Evolutionary conservation across 2,113 vertebrate genomes (phyloP).

Genomic region (Brienomyrus brachyistius): DNA sequence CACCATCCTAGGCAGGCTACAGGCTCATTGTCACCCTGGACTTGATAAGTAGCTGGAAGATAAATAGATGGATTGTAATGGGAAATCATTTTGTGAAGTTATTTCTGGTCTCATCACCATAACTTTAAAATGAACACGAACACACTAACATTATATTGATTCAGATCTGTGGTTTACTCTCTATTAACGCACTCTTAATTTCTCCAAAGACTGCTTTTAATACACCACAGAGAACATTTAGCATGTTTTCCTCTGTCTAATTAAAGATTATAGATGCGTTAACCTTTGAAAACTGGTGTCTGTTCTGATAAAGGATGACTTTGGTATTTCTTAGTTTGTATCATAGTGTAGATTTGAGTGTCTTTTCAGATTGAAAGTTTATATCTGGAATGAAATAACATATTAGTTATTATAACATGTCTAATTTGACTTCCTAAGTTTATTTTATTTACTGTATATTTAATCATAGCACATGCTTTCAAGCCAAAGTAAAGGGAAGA

Average conservation of each 20-base stretch:
- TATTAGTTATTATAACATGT: background rate
- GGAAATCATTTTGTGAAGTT: background rate
- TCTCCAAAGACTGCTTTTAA: background rate
- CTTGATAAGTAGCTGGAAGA: background rate
- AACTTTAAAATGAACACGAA: background rate
- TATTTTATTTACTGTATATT: background rate
- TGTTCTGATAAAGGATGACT: slow-evolving; percentile 10
- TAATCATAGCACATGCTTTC: background rate
- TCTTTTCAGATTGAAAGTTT: background rate
- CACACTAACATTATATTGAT: background rate
- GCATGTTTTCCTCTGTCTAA: background rate
- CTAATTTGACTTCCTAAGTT: background rate
- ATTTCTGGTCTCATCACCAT: background rate
- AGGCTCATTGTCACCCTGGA: background rate
- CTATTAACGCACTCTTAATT: background rate
- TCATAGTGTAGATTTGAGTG: background rate
- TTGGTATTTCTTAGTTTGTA: background rate
- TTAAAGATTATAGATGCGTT: background rate
- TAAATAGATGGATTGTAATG: background rate
- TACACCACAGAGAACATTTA: background rate
- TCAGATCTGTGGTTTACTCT: background rate
- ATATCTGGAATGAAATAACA: background rate
- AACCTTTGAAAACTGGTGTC: background rate
- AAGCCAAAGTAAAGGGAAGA: slow-evolving; percentile 2
- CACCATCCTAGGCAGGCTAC: background rate